Evolutionary conservation across 2,888 invertebrate species (phyloP), one percentile per base, ranked within the genome.

Genomic region (Bugula neritina): DNA sequence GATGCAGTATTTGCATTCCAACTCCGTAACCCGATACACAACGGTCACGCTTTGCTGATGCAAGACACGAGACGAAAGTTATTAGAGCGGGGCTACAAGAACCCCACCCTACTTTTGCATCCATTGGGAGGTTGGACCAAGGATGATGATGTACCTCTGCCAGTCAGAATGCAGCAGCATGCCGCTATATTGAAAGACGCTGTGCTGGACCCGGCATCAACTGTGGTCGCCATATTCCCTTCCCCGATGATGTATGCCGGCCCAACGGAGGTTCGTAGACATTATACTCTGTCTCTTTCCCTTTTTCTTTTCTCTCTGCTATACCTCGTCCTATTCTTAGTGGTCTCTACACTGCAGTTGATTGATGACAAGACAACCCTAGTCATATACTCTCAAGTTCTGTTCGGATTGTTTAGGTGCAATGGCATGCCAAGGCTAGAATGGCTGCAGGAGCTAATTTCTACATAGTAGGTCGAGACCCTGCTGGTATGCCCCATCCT

Each of bases 171-270:
- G 77, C 88, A 89, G 71, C 98, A 99, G 80, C 98, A 97, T 85
- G 89, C 92, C 82, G 94, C 95, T 0, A 93, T 97, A 13, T 86
- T 98, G 25, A 90, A 90, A 76, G 93, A 94, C 73, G 91, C 91
- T 0, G 80, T 85, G 0, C 78, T 87, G 58, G 93, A 96, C 81
- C 89, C 91, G 0, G 87, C 89, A 54, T 89, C 90, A 29, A 99
- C 99, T 0, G 89, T 99, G 17, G 85, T 98, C 74, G 97, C 97
- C 0, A 97, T 99, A 80, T 99, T 99, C 86, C 99, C 99, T 0
- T 96, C 97, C 71, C 99, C 99, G 0, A 99, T 99, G 99, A 92
- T 96, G 91, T 99, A 99, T 83, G 99, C 98, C 0, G 99, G 99
- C 0, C 98, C 99, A n/a, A 94, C 96, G 21, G 99, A 99, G 88